Evolutionary conservation across 2,797 vertebrate species (phyloP).

Genomic region (Loriculus beryllinus): DNA sequence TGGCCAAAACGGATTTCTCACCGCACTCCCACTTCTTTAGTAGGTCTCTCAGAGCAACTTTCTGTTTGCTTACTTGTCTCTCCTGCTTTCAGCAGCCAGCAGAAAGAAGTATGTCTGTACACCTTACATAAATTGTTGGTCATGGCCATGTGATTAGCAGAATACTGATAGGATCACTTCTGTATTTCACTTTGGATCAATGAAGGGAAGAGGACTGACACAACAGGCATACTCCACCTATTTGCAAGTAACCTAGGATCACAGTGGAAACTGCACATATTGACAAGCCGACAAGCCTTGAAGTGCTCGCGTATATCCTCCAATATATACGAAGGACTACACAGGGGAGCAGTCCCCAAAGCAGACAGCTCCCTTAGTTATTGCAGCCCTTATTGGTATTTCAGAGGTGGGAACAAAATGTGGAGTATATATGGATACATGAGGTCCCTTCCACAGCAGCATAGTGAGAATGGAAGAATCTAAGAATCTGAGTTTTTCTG

Average conservation of each 20-base stretch:
- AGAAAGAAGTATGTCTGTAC: not conserved
- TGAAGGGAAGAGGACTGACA: not conserved
- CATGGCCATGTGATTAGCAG: not conserved
- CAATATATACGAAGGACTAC: not conserved
- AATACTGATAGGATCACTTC: not conserved
- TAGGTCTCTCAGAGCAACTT: not conserved
- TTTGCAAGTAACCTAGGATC: not conserved
- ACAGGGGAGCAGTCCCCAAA: not conserved
- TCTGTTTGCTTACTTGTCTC: not conserved
- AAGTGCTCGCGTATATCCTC: fast-evolving
- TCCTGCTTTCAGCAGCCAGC: not conserved
- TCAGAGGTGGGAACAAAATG: not conserved
- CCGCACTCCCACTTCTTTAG: not conserved
- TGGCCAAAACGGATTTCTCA: not conserved
- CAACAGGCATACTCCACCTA: not conserved
- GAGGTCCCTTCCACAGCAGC: not conserved
- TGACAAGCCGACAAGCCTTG: not conserved
- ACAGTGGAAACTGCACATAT: not conserved
- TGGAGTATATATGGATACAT: not conserved
- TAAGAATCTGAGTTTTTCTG: not conserved
- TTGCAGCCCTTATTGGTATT: not conserved
- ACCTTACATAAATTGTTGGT: not conserved
- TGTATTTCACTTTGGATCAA: not conserved
- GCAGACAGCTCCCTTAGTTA: not conserved
- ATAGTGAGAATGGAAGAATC: not conserved